Percentiles rank a stretch among this genome's conserved stretches.
phyloP scores from a whole-genome alignment of 2,113 vertebrate species.

The Onychostoma macrolepis region DNA sequence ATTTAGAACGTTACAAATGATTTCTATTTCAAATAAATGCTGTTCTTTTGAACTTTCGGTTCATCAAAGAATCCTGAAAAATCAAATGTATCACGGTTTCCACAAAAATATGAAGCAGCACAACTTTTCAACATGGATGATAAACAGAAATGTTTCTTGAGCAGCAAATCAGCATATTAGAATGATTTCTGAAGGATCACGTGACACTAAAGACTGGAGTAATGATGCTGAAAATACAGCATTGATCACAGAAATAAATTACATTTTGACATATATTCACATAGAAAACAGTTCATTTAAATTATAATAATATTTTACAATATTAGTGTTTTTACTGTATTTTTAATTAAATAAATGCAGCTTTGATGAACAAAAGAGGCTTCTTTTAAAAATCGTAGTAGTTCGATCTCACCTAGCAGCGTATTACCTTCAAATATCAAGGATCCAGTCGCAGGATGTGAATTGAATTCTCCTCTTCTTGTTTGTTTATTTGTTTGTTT shows the following conservation, averaged over 20 bases:
- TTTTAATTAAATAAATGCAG: neutral
- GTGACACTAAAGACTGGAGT: neutral
- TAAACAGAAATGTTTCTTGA: neutral
- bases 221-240: neutral
- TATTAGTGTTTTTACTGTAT: neutral
- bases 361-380: neutral
- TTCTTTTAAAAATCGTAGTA: too few relatives aligned
- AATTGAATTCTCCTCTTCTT: neutral
- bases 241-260: neutral
- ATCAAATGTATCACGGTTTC: neutral
- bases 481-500: constrained; percentile 36
- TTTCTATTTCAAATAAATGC: neutral
- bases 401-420: neutral
- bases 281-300: neutral
- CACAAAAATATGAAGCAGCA: neutral
- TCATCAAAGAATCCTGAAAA: neutral
- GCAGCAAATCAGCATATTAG: too few relatives aligned
- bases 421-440: neutral
- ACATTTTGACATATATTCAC: neutral
- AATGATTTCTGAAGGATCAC: neutral
- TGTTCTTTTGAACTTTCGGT: neutral
- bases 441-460: neutral
- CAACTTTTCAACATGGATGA: neutral
- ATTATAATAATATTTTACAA: neutral
- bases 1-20: neutral